Evolutionary conservation across 2,888 invertebrate species (phyloP).

Genomic region (Ornithoptera alexandrae): DNA sequence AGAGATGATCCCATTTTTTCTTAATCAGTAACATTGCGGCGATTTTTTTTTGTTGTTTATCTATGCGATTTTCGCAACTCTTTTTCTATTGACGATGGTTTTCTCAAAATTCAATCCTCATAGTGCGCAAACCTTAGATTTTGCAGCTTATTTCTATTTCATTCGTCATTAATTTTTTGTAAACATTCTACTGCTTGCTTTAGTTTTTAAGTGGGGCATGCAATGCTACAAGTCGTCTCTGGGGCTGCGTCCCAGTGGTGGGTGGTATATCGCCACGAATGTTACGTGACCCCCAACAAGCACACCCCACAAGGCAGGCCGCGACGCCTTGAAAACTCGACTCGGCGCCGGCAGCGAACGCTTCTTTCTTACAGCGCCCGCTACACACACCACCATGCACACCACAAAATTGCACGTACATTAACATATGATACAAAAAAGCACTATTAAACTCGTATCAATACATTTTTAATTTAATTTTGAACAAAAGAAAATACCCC

Average conservation of each 20-base stretch:
- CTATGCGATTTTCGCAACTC: no score
- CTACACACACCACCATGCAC: constrained; percentile 46
- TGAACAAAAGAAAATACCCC: no score
- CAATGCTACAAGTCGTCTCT: constrained; percentile 50
- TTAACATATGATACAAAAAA: constrained; percentile 3
- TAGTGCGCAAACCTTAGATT: no score
- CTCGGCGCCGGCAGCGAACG: constrained; percentile 41
- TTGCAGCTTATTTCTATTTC: no score
- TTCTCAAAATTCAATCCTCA: no score
- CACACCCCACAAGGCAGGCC: constrained; percentile 62
- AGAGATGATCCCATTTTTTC: no score
- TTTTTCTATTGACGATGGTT: no score
- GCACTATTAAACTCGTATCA: no score
- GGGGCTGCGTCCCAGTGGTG: constrained; percentile 22
- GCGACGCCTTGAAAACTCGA: constrained; percentile 50
- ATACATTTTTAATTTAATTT: no score
- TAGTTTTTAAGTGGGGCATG: constrained; percentile 17
- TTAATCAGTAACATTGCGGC: no score
- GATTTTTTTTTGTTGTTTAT: no score
- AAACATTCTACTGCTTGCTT: constrained; percentile 20
- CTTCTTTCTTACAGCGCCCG: constrained; percentile 46
- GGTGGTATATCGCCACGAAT: constrained; percentile 35
- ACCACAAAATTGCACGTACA: constrained; percentile 35
- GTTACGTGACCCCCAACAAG: constrained; percentile 43
- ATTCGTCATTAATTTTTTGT: no score